Conservation (phyloP, 2,797 vertebrate genomes). For the Acomys russatus region DNA sequence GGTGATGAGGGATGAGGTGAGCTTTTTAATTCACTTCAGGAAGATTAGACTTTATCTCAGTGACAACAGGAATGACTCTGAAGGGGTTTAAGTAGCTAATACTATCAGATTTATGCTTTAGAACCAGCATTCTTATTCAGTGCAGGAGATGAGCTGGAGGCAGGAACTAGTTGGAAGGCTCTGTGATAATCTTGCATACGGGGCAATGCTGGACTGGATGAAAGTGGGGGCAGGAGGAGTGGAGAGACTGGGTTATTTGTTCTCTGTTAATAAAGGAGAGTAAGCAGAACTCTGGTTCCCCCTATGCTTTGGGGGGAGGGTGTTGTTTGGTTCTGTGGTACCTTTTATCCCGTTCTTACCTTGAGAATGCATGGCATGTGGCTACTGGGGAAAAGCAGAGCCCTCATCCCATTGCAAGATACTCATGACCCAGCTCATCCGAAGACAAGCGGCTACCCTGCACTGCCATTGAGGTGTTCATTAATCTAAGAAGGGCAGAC, state of each 20-base stretch:
- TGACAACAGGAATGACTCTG: conserved; percentile 47
- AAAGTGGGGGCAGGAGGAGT: neutral
- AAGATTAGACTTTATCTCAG: conserved; percentile 63
- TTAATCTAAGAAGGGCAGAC: neutral
- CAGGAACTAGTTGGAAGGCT: neutral
- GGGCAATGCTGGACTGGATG: neutral
- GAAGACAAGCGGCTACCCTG: neutral
- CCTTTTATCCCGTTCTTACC: neutral
- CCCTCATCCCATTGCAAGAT: neutral
- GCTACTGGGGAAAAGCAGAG: neutral
- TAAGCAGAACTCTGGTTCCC: neutral
- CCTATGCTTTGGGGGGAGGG: neutral
- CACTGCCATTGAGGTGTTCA: neutral
- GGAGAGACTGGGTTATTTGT: neutral
- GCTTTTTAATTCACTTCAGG: conserved; percentile 62
- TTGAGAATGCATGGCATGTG: neutral
- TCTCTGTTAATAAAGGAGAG: neutral
- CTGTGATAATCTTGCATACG: neutral
- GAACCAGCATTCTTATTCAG: neutral
- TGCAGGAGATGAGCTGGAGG: neutral
- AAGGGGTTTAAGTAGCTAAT: conserved; percentile 39
- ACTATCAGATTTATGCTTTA: conserved; percentile 30
- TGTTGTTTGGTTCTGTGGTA: neutral
- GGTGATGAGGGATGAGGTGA: neutral
- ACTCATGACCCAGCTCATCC: neutral